Evolutionary conservation across 2,888 invertebrate genomes (phyloP).

Genomic region (Strigamia crassipes): DNA sequence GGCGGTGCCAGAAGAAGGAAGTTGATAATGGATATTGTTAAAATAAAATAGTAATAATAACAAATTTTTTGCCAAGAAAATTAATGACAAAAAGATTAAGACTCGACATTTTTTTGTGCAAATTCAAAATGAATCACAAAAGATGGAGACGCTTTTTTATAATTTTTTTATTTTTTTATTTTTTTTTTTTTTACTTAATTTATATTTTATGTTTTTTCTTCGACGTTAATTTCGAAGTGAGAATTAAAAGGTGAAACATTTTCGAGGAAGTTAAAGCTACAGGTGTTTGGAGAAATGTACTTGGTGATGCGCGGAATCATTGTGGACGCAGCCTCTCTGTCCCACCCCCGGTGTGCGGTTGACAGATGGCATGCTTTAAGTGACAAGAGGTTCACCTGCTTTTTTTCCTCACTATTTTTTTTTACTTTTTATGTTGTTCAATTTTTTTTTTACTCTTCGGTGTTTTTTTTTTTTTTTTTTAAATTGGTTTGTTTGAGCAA

Average conservation of each 20-base stretch:
- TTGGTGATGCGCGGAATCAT: constrained; percentile 12
- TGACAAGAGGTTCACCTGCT: background rate
- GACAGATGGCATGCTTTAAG: constrained; percentile 38
- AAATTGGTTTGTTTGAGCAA: background rate
- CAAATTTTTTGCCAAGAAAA: too few relatives aligned
- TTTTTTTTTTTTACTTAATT: background rate
- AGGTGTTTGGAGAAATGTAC: constrained; percentile 28
- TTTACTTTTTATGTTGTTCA: background rate
- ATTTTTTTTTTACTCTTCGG: background rate
- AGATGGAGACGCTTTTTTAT: too few relatives aligned
- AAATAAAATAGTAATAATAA: background rate
- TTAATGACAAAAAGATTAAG: too few relatives aligned
- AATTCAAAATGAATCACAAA: too few relatives aligned
- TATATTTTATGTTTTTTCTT: background rate
- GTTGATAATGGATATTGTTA: background rate
- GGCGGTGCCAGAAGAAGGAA: constrained; percentile 1
- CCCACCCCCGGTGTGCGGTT: constrained; percentile 29
- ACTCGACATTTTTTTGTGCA: too few relatives aligned
- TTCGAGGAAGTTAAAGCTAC: background rate
- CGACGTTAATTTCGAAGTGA: background rate
- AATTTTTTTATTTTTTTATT: too few relatives aligned
- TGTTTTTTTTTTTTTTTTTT: background rate
- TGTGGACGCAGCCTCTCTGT: constrained; percentile 8
- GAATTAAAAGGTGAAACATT: background rate
- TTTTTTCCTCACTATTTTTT: background rate